phyloP scores from a whole-genome alignment of 1,140 invertebrate genomes.

The Lycorma delicatula region DNA sequence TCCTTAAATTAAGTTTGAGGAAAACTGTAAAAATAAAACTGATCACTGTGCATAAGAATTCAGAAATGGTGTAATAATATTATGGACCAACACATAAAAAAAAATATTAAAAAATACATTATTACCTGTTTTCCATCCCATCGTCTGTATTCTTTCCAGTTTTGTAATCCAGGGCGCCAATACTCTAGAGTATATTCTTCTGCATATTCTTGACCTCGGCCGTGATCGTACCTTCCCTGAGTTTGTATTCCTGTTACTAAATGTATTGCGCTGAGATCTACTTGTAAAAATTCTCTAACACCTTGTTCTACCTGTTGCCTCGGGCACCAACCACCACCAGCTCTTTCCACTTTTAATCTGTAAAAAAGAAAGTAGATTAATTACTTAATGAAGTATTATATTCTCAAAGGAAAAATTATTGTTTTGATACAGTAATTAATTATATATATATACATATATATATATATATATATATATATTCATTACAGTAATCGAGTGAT shows the following conservation, averaged over 20 bases:
- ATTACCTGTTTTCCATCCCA: constrained; percentile 33
- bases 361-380: constrained; percentile 28
- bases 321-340: constrained; percentile 93
- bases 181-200: constrained; percentile 88
- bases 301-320: constrained; percentile 73
- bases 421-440: no score
- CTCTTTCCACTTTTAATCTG: constrained; percentile 78
- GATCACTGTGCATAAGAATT: no score
- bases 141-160: constrained; percentile 27
- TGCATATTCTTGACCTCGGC: constrained; percentile 84
- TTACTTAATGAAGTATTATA: no score
- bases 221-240: constrained; percentile 89
- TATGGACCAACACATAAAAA: no score
- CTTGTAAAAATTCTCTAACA: constrained; percentile 81
- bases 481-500: no score
- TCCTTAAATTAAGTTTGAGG: no score
- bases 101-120: neutral
- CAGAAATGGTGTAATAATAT: no score
- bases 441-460: no score
- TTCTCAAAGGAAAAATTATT: no score
- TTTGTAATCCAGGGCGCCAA: constrained; percentile 64
- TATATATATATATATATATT: no score
- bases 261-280: constrained; percentile 68
- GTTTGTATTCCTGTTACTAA: constrained; percentile 75
- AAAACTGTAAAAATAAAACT: no score